These are phyloP conservation scores for Sebastes dallii DNA, from an alignment of 2,797 vertebrate genomes.

Conservation along the genomic window DNA sequence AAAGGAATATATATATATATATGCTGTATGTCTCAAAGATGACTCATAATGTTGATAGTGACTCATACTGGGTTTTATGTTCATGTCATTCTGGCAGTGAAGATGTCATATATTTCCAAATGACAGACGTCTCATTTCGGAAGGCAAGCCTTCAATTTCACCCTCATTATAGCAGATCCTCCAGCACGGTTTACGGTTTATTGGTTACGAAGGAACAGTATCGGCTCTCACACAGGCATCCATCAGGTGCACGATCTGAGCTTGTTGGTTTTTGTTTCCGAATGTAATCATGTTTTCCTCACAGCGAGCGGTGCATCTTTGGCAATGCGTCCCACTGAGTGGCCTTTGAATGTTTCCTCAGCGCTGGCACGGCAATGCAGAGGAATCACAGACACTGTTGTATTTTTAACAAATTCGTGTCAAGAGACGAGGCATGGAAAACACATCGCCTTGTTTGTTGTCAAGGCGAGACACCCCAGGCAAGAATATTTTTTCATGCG, in stretches of 20 bases:
- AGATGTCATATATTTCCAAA: conserved; percentile 6
- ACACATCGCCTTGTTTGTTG: not conserved
- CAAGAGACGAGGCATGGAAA: not conserved
- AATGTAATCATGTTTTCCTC: conserved; percentile 47
- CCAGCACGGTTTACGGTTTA: not conserved
- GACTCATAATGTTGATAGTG: not conserved
- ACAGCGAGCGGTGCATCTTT: conserved; percentile 28
- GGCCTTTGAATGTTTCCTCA: conserved; percentile 34
- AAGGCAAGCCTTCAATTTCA: not conserved
- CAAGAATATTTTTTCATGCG: too few species aligned
- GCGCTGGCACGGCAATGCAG: not conserved
- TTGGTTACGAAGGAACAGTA: not conserved
- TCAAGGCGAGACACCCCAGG: too few species aligned
- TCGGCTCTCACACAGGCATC: not conserved
- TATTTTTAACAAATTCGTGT: conserved; percentile 8
- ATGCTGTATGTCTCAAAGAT: not conserved
- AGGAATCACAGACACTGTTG: not conserved
- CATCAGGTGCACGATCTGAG: conserved; percentile 16
- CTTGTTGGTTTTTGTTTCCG: conserved; percentile 20
- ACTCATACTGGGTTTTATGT: conserved; percentile 7
- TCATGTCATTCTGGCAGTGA: not conserved
- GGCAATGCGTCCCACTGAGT: conserved; percentile 29
- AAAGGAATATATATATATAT: not conserved
- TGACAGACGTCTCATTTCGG: not conserved
- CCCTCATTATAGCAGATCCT: not conserved